Evolutionary conservation across 2,797 vertebrate species (phyloP), one percentile per base, ranked within the genome.

Genomic region (Urophycis tenuis): DNA sequence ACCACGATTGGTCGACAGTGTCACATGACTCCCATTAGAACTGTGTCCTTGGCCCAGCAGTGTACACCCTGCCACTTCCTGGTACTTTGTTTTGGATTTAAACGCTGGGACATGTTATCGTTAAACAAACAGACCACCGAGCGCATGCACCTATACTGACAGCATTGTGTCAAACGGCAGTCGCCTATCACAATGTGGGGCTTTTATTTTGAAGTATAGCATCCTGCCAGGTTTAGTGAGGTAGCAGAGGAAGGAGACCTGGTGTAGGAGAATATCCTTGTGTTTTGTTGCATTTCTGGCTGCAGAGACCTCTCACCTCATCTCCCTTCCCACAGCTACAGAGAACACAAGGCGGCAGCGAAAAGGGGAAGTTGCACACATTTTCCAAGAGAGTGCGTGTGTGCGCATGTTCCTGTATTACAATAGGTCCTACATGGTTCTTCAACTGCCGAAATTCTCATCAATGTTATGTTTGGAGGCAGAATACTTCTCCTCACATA

Each of bases 261-360:
- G 25, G 53, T 60, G 53, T 22, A 9, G 53, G 53, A 67, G n/a
- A 29, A 67, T 29, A 11, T 11, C n/a, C 60, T 7, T 10, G 60
- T 29, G n/a, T 12, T 67, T 29, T 29, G 25, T 12, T 67, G 60
- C 14, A n/a, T 60, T 9, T 67, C 60, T 67, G 60, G 67, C 72
- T 0, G 72, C 69, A 41, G 25, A 74, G 6, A 45, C 77, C 81
- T 75, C 81, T 80, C 77, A 84, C 80, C 83, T 81, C 79, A 73
- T 83, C 83, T 84, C 81, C 81, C 85, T 85, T 89, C 81, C 31
- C 36, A 84, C 75, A 76, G 76, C 74, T 64, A 75, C n/a, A 73
- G 71, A 84, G 86, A 92, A 92, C 88, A 91, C 91, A 91, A 93
- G 92, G 90, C 82, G 92, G 90, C 82, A 82, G 22, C 78, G 82